Evolutionary conservation across 2,888 invertebrate genomes (phyloP).

Genomic region (Nemotelus pantherinus): DNA sequence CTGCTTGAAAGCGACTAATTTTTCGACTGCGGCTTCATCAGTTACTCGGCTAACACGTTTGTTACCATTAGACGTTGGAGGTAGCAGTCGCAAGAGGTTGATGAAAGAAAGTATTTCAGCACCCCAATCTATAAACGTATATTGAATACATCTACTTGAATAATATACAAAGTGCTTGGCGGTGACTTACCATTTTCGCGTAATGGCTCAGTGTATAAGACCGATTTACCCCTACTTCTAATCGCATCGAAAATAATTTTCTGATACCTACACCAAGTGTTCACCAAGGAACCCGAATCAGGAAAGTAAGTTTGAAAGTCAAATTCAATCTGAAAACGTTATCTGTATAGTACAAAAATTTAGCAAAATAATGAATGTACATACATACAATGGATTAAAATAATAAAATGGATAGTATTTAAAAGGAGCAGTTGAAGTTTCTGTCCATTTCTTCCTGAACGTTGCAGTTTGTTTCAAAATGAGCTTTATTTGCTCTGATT

Average conservation of each 20-base stretch:
- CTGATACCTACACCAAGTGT: too few species aligned
- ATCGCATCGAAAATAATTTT: too few species aligned
- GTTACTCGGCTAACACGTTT: not conserved
- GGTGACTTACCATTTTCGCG: not conserved
- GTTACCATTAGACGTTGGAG: constrained; percentile 4
- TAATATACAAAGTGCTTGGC: not conserved
- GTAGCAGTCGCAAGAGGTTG: not conserved
- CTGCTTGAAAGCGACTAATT: not conserved
- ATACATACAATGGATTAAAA: not conserved
- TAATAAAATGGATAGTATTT: not conserved
- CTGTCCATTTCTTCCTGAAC: not conserved
- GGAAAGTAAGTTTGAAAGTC: not conserved
- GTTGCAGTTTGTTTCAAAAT: not conserved
- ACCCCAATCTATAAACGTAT: not conserved
- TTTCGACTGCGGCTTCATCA: not conserved
- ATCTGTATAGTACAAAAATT: not conserved
- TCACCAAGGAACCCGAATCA: not conserved
- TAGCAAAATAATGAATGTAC: not conserved
- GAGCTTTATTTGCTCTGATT: not conserved
- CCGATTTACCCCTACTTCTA: too few species aligned
- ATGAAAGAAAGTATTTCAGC: not conserved
- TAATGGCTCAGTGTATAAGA: not conserved
- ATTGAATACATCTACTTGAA: not conserved
- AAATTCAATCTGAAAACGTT: not conserved
- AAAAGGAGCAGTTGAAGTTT: not conserved